Evolutionary conservation across 2,888 invertebrate species (phyloP).

Genomic region (Leptodirus hochenwartii): DNA sequence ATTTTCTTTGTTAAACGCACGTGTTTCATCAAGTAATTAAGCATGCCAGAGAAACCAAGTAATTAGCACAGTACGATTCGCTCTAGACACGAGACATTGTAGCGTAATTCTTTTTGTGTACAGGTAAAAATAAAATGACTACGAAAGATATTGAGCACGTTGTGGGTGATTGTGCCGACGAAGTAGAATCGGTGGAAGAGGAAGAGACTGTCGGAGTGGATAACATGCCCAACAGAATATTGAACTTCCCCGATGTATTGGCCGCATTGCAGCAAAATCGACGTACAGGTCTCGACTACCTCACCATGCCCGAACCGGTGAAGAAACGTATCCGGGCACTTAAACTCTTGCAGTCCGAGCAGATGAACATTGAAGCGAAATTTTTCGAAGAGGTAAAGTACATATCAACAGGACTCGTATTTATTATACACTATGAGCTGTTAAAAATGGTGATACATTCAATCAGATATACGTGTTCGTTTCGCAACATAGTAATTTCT

Average conservation of each 20-base stretch:
- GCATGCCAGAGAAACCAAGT: too few species aligned
- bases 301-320: constrained; percentile 51
- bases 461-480: too few species aligned
- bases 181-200: constrained; percentile 42
- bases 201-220: constrained; percentile 29
- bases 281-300: constrained; percentile 32
- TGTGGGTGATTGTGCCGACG: constrained; percentile 44
- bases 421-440: too few species aligned
- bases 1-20: constrained; percentile 12
- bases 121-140: constrained; percentile 39
- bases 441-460: too few species aligned
- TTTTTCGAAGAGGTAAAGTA: constrained; percentile 89
- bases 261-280: constrained; percentile 33
- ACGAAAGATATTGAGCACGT: constrained; percentile 43
- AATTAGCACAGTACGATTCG: too few species aligned
- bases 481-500: too few species aligned
- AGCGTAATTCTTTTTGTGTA: too few species aligned
- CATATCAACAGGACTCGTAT: too few species aligned
- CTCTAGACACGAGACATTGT: too few species aligned
- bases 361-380: constrained; percentile 52
- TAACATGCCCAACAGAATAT: constrained; percentile 23
- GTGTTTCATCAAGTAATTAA: constrained; percentile 1
- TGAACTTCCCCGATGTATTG: constrained; percentile 35
- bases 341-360: constrained; percentile 70
- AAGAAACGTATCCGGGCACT: constrained; percentile 68